phyloP scores from a whole-genome alignment of 2,888 invertebrate genomes.

The Scaptomyza parva region DNA sequence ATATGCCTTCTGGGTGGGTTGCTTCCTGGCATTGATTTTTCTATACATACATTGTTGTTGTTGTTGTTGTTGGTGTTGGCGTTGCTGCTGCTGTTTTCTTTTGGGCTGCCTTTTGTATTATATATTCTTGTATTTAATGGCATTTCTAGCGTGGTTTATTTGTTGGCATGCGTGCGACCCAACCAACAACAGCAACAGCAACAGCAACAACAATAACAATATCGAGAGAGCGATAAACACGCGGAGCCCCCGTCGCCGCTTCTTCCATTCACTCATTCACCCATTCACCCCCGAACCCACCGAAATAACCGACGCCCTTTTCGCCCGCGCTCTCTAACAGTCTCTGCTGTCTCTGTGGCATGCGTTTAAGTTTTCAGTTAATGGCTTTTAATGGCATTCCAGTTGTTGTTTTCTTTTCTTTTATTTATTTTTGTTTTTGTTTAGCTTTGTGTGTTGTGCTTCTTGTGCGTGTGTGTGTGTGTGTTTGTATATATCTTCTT shows the following conservation, averaged over 20 bases:
- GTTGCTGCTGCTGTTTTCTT: constrained; percentile 30
- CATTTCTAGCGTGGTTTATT: constrained; percentile 77
- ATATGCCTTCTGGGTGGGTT: constrained; percentile 56
- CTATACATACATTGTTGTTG: constrained; percentile 14
- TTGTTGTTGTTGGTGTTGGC: constrained; percentile 3
- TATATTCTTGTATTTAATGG: constrained; percentile 75
- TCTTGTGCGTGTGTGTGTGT: no score
- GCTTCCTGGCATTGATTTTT: constrained; percentile 75
- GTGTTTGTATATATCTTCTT: constrained; percentile 31
- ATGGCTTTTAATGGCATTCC: constrained; percentile 81
- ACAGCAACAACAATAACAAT: constrained; percentile 57
- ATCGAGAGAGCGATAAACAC: constrained; percentile 73
- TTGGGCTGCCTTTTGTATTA: constrained; percentile 55
- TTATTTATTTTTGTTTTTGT: constrained; percentile 39
- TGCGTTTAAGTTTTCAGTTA: constrained; percentile 82
- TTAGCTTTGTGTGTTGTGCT: no score
- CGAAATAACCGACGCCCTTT: not conserved
- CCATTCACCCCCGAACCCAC: constrained; percentile 1
- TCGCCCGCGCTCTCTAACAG: not conserved
- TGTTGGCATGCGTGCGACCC: constrained; percentile 78
- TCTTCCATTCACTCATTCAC: constrained; percentile 5
- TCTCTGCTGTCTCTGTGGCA: constrained; percentile 63
- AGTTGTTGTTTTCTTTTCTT: constrained; percentile 20
- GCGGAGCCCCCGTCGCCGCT: constrained; percentile 20
- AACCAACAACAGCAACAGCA: constrained; percentile 64